Conservation (phyloP, 2,113 vertebrate genomes). For the Struthio camelus region DNA sequence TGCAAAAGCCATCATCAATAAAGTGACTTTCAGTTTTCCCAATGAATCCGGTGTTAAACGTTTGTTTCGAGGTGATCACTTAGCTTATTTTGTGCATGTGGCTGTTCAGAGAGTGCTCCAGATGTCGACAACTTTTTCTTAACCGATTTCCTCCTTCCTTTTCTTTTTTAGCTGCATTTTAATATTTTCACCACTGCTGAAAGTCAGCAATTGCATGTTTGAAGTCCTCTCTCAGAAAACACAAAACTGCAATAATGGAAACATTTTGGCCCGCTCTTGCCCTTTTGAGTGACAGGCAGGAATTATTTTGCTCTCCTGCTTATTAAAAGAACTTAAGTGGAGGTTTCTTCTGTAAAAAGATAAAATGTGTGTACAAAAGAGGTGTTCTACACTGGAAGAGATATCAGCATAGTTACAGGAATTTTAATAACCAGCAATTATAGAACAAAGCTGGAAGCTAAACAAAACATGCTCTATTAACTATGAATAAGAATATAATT, state of each 20-base stretch:
- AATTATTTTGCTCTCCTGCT: background rate
- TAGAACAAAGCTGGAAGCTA: background rate
- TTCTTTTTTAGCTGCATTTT: background rate
- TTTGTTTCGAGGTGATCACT: background rate
- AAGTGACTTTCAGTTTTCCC: background rate
- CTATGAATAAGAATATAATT: background rate
- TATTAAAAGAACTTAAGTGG: background rate
- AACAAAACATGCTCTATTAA: background rate
- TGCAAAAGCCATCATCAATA: background rate
- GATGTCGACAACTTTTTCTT: background rate
- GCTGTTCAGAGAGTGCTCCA: background rate
- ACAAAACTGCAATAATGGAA: background rate
- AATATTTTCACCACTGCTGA: background rate
- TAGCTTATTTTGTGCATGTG: background rate
- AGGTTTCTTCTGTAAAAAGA: background rate
- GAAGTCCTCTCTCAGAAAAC: background rate
- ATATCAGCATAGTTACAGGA: background rate
- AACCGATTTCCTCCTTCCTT: background rate
- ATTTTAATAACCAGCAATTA: background rate
- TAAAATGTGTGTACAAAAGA: background rate
- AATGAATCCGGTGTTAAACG: background rate
- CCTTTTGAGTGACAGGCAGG: background rate
- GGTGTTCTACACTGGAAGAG: background rate
- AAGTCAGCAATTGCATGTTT: background rate
- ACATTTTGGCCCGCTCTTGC: background rate